Base-by-base conservation (phyloP, 2,888 invertebrate species). In the Ommatoiulus sabulosus region DNA sequence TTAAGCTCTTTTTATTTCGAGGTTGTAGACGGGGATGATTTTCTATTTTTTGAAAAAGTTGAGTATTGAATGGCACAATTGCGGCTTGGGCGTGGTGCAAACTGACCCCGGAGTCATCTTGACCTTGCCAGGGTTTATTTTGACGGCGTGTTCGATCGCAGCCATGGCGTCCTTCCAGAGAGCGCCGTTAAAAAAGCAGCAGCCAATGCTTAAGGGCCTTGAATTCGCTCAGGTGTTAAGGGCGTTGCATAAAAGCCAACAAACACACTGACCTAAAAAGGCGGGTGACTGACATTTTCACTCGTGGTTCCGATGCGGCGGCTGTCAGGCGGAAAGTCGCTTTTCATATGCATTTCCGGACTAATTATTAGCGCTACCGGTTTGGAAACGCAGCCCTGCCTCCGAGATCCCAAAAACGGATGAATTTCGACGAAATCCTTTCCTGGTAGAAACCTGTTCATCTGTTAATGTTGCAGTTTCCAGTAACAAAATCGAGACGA, bases 201-300 rank as follows among this genome's bases (percentile, higher is more conserved):
- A 35, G 35, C 72, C 72, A 72, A 72, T 72, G 72, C 72, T 52
- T 72, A 72, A 72, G 72, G 72, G 72, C 72, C 72, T 72, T 72
- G 72, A 72, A 72, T 72, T 72, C 72, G 72, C 72, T 72, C 72
- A 72, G 72, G 72, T 72, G 72, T 72, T 72, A 72, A 72, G 72
- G 72, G 72, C 72, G 72, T 72, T 72, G 72, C 72, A 72, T 72
- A 72, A 72, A 52, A 72, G 72, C 24, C 72, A 72, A 20, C 72
- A 24, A 72, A 20, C 72, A 72, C 72, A 72, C 72, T 72, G 72
- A 72, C 72, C 72, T 72, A 72, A 72, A 72, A 72, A 72, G 8
- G 7, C 20, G 72, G 72, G 72, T 72, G 72, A 72, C 72, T 72
- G 72, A 72, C 72, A 72, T 72, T 72, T 72, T 72, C 72, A 72